Base-by-base conservation (phyloP, 2,797 vertebrate genomes). In the Gymnothorax reevesii region DNA sequence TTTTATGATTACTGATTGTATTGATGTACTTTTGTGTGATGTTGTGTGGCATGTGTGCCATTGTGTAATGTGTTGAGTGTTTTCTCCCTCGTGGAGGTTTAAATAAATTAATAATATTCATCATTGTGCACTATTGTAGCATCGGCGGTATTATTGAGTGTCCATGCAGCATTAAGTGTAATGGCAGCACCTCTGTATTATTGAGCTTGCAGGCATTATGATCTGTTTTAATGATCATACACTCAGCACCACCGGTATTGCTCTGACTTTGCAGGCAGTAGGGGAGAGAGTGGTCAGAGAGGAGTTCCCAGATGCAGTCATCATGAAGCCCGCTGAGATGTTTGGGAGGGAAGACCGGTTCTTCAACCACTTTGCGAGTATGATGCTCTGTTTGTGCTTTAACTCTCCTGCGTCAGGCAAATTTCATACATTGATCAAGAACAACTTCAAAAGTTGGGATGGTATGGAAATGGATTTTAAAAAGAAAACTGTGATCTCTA, bases 301-400 rank as follows among this genome's bases (percentile, higher is more conserved):
- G 1, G 96, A 96, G 82, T 99, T 99, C 91, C 98, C 99, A 4
- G 96, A 97, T 2, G 97, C 97, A 10, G 89, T 97, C 85, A 98
- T 99, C 90, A 90, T 99, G 95, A 99, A 98, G 91, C 98, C 98
- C 0, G 94, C 98, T 0, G 98, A 99, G 94, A 95, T 98, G 33
- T 99, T 96, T 86, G 99, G 99, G 75, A 97, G 98, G 91, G 99
- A 99, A 88, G 98, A 99, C 92, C 87, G 94, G 52, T 99, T 98
- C 94, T 96, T 99, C 89, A 99, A 99, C 94, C 92, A 98, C 92
- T 98, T 95, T 1, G 97, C 97, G 91, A 96, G 99, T 99, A 95
- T 85, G 97, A 84, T 27, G 13, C 1, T n/a, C 57, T 49, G 0
- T 25, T 9, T 33, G 12, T 60, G 57, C 84, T 79, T 22, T 62